Conservation (phyloP, 2,888 invertebrate species). For the Caenorhabditis sp. region DNA sequence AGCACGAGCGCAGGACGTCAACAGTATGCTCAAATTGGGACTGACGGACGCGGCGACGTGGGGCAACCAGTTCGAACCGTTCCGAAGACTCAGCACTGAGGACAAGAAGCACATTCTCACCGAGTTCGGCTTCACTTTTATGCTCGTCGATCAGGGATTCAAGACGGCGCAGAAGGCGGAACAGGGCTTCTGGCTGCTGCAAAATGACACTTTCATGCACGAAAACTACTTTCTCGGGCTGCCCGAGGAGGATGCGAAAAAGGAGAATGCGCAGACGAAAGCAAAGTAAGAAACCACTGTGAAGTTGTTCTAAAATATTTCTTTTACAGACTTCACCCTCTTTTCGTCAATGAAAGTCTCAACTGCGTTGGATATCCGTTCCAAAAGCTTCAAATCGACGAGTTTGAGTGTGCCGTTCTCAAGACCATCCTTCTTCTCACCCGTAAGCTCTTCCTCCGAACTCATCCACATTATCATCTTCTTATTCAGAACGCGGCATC, state of each 20-base stretch:
- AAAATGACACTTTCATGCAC: slow-evolving; percentile 65
- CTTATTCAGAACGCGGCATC: slow-evolving; percentile 55
- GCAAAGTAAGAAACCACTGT: slow-evolving; percentile 58
- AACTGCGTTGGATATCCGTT: slow-evolving; percentile 60
- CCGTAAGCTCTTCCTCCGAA: slow-evolving; percentile 35
- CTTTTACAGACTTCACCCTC: slow-evolving; percentile 58
- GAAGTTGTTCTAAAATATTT: too few relatives aligned
- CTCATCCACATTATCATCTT: background rate
- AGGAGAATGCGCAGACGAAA: slow-evolving; percentile 54
- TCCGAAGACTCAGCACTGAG: slow-evolving; percentile 32
- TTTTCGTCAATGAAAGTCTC: slow-evolving; percentile 59
- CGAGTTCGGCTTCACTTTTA: slow-evolving; percentile 66
- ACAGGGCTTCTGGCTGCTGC: slow-evolving; percentile 61
- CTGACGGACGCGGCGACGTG: slow-evolving; percentile 63
- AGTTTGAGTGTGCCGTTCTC: slow-evolving; percentile 60
- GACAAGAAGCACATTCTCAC: slow-evolving; percentile 63
- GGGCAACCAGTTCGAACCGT: slow-evolving; percentile 65
- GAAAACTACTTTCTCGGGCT: slow-evolving; percentile 61
- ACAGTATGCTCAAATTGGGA: slow-evolving; percentile 64
- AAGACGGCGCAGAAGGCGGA: slow-evolving; percentile 52
- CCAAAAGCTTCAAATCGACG: slow-evolving; percentile 48
- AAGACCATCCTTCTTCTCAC: slow-evolving; percentile 60
- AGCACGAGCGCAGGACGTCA: slow-evolving; percentile 65
- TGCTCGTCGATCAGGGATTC: slow-evolving; percentile 69
- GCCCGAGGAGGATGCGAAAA: slow-evolving; percentile 51